Evolutionary conservation across 2,888 invertebrate genomes (phyloP), one percentile per base, ranked within the genome.

Genomic region (Phoronis australis): DNA sequence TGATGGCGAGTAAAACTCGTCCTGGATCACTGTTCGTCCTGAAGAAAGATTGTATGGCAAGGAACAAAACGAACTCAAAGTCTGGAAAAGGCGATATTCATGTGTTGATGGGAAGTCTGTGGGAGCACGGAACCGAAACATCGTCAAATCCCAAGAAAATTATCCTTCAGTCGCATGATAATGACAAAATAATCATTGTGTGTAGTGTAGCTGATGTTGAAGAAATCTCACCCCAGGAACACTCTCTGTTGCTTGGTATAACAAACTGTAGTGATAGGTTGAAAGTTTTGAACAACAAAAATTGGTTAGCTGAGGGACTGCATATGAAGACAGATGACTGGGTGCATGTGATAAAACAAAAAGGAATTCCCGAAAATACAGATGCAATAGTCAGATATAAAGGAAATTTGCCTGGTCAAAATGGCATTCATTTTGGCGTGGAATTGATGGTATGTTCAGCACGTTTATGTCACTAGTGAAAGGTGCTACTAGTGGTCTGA

Each of bases 371-470:
- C 9, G 55, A 52, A 27, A 62, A 65, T 35, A 45, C 65, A 25
- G 46, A 55, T 18, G 70, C 68, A 22, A 47, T 60, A 15, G 42
- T 70, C 23, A 45, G 60, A 45, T 70, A 59, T 52, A 65, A 60
- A 54, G 68, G 68, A 15, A 15, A 9, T 35, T 42, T 48, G 20
- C 44, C 44, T 21, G 26, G 9, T 6, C 25, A 44, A n/a, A 59
- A 57, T 42, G 72, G 71, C 40, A 61, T 60, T 26, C 59, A 61
- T 52, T 69, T 71, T 60, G 71, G 70, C 24, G 59, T 71, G 6
- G 69, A 65, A 57, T 57, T 67, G 38, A 55, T 52, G 56, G 63
- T 66, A 62, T 62, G 59, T 52, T 18, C 37, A n/a, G 15, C 15
- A 41, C 22, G 20, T 40, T 31, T 15, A 15, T 45, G n/a, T 2